These are phyloP conservation scores for Erebia aethiops DNA, from an alignment of 2,888 invertebrate species.

Conservation along the genomic window DNA sequence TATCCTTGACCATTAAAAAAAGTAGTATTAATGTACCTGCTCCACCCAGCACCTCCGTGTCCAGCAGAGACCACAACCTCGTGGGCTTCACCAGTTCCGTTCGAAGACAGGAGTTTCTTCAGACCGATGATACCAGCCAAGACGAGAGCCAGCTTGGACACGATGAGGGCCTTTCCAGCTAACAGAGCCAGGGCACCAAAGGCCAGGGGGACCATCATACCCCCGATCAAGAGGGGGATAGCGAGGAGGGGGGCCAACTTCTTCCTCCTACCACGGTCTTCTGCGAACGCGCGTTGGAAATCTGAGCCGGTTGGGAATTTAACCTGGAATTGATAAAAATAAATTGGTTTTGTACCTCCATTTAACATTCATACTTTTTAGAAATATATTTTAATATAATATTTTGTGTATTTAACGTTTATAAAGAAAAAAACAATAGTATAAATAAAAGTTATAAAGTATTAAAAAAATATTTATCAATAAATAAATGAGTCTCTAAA, in stretches of 20 bases:
- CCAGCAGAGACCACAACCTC: constrained; percentile 88
- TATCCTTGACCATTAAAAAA: no score
- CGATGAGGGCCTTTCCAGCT: constrained; percentile 93
- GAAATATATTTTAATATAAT: no score
- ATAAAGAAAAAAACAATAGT: no score
- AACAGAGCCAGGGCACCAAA: constrained; percentile 91
- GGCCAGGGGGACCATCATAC: constrained; percentile 91
- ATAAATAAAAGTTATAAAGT: no score
- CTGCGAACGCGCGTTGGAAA: constrained; percentile 84
- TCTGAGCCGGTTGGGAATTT: constrained; percentile 89
- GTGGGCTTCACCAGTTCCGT: constrained; percentile 85
- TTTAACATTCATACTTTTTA: no score
- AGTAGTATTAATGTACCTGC: constrained; percentile 61
- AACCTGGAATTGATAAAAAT: constrained; percentile 75
- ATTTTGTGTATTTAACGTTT: no score
- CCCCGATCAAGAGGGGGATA: constrained; percentile 90
- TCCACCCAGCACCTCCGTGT: constrained; percentile 89
- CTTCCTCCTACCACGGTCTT: constrained; percentile 88
- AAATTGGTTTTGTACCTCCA: background rate
- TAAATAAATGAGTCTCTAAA: no score
- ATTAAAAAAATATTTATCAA: no score
- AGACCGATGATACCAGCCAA: constrained; percentile 92
- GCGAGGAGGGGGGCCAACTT: constrained; percentile 89
- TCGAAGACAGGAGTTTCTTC: constrained; percentile 90
- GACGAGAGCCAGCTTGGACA: constrained; percentile 91